Evolutionary conservation across 2,113 vertebrate species (phyloP).

Genomic region (Brachyistius frenatus): DNA sequence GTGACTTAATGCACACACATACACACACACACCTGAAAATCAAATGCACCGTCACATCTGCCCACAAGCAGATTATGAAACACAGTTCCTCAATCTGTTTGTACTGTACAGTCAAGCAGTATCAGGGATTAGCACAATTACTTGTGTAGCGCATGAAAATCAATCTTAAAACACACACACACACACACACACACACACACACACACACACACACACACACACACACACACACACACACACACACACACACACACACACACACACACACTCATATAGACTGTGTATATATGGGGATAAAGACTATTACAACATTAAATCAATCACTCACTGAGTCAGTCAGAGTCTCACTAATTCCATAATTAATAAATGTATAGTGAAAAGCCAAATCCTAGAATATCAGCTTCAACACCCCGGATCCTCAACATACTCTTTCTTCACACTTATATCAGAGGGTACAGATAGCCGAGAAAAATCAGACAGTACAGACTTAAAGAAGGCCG

Average conservation of each 20-base stretch:
- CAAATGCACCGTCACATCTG: not conserved
- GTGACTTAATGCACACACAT: not conserved
- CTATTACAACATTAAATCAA: conserved; percentile 55
- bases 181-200: not conserved
- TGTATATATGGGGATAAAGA: conserved; percentile 33
- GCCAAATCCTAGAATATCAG: conserved; percentile 53
- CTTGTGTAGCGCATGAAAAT: conserved; percentile 37
- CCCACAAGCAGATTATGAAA: not conserved
- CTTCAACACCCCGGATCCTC: conserved; percentile 35
- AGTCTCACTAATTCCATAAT: conserved; percentile 65
- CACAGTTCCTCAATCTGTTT: conserved; percentile 24
- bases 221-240: not conserved
- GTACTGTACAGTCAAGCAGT: conserved; percentile 34
- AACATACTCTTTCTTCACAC: conserved; percentile 24
- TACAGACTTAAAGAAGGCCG: conserved; percentile 16
- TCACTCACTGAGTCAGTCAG: conserved; percentile 52
- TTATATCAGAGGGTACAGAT: not conserved
- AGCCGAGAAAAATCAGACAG: conserved; percentile 1
- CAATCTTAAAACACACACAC: conserved; percentile 32
- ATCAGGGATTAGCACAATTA: conserved; percentile 61
- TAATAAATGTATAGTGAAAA: conserved; percentile 71
- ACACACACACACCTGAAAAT: not conserved
- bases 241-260: too few relatives aligned
- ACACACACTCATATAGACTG: not conserved
- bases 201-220: conserved; percentile 10